Conservation (phyloP, 2,797 vertebrate genomes). For the Pampus argenteus region DNA sequence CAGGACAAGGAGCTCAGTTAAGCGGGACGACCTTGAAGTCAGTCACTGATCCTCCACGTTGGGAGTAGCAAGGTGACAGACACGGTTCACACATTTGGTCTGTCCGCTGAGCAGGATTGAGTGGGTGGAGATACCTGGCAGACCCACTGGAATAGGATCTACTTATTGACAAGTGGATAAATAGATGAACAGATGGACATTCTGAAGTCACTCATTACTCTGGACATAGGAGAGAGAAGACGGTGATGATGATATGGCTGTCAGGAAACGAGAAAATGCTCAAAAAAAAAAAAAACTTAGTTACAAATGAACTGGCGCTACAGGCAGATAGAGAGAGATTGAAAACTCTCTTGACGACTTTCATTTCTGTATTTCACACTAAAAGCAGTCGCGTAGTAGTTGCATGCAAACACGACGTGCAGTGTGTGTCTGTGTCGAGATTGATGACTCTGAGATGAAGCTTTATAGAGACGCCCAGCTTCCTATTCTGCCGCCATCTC, state of each 20-base stretch:
- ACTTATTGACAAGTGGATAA: constrained; percentile 19
- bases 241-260: background rate
- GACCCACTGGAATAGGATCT: constrained; percentile 4
- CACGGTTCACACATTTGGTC: constrained; percentile 48
- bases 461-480: background rate
- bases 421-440: constrained; percentile 18
- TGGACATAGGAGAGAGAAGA: background rate
- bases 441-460: constrained; percentile 32
- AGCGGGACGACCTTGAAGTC: constrained; percentile 50
- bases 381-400: constrained; percentile 37
- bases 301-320: constrained; percentile 38
- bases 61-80: constrained; percentile 43
- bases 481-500: constrained; percentile 4
- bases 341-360: constrained; percentile 43
- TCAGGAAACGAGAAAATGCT: background rate
- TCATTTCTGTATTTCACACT: constrained; percentile 42
- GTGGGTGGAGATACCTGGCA: constrained; percentile 10
- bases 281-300: constrained; percentile 23
- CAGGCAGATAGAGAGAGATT: constrained; percentile 19
- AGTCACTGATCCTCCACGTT: constrained; percentile 28
- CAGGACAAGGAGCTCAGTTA: constrained; percentile 45
- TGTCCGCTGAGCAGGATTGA: constrained; percentile 38
- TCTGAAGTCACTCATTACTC: background rate
- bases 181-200: constrained; percentile 5
- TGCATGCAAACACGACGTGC: constrained; percentile 30